Percentiles rank a stretch among this genome's conserved stretches.
These are phyloP conservation scores for Cavia aperea DNA, from an alignment of 2,113 vertebrate species.

Conservation along the genomic window DNA sequence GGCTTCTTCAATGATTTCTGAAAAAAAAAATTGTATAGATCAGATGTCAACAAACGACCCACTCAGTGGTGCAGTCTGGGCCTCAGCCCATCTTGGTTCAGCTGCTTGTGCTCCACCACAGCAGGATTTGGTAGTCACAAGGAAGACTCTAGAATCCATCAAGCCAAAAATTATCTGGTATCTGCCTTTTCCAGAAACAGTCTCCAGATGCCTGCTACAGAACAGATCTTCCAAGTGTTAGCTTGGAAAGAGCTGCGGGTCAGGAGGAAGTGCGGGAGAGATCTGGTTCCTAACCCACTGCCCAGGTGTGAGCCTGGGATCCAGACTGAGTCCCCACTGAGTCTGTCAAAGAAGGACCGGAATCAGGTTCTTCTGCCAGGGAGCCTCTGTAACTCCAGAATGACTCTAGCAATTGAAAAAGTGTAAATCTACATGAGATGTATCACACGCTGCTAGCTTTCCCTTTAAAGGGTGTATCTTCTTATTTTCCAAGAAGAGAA, in stretches of 20 bases:
- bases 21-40: neutral
- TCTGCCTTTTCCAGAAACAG: neutral
- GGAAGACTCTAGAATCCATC: neutral
- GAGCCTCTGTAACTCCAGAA: neutral
- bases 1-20: neutral
- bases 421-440: neutral
- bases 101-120: neutral
- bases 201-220: neutral
- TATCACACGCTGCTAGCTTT: neutral
- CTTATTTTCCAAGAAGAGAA: conserved; percentile 18
- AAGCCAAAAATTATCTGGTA: neutral
- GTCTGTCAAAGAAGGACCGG: neutral
- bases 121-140: neutral
- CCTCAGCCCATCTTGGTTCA: neutral
- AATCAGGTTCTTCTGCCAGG: neutral
- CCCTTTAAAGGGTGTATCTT: conserved; percentile 3
- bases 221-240: neutral
- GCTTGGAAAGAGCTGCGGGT: neutral
- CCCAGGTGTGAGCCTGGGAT: neutral
- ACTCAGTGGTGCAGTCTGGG: neutral
- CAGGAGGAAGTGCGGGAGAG: neutral
- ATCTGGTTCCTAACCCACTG: neutral
- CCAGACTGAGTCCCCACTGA: neutral
- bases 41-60: neutral
- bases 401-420: neutral